These are phyloP conservation scores for Tyrannus savana DNA, from an alignment of 2,113 vertebrate species.

Conservation along the genomic window DNA sequence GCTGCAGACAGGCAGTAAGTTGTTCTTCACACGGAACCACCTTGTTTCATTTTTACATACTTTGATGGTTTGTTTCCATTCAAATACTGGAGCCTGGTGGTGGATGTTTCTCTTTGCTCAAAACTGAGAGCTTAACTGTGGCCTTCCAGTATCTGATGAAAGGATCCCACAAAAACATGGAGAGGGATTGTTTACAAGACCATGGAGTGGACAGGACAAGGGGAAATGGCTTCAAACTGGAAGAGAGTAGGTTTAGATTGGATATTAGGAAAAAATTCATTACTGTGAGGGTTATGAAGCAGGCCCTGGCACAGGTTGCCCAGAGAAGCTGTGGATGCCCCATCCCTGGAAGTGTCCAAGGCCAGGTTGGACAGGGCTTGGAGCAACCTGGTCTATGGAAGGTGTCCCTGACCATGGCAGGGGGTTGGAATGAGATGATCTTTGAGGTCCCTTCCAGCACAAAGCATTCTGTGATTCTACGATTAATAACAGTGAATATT, in stretches of 20 bases:
- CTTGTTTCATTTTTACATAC: not conserved
- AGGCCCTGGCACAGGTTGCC: too few relatives aligned
- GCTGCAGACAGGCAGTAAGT: not conserved
- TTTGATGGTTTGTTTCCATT: not conserved
- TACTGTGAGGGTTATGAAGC: not conserved
- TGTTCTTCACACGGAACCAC: not conserved
- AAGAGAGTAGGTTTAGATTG: not conserved
- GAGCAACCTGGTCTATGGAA: not conserved
- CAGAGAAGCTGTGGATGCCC: not conserved
- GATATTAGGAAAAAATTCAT: not conserved
- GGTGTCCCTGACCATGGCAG: not conserved
- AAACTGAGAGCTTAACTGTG: not conserved
- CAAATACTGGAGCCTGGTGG: not conserved
- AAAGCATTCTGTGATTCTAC: not conserved
- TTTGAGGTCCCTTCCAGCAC: not conserved
- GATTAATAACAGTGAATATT: not conserved
- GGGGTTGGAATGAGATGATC: rapidly evolving
- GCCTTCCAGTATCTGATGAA: not conserved
- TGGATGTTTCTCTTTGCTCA: not conserved
- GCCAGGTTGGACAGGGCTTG: rapidly evolving
- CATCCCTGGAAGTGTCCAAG: not conserved
- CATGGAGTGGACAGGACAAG: not conserved
- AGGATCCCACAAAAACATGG: not conserved
- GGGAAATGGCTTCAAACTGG: not conserved
- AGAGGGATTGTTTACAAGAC: not conserved